A percentile compares a stretch with the other conserved stretches of the same genome.
Conservation (phyloP, 1,140 invertebrate species). For the Xylocopa sonorina region DNA sequence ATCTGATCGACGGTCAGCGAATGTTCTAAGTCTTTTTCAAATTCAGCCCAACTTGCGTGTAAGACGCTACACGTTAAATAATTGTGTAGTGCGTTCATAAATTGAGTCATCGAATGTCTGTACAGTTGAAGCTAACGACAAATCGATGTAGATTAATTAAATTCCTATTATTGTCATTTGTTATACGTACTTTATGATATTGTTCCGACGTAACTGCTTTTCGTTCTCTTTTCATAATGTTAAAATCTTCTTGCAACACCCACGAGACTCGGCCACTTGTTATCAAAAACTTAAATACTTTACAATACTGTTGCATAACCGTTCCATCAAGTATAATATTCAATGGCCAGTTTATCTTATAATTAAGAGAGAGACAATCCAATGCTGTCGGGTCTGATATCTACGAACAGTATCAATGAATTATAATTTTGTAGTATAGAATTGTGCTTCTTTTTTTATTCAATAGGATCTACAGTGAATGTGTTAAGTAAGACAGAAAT, state of each 20-base stretch:
- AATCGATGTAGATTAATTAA: slow-evolving; percentile 14
- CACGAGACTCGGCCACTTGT: slow-evolving; percentile 89
- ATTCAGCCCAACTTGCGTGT: slow-evolving; percentile 86
- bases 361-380: slow-evolving; percentile 86
- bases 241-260: slow-evolving; percentile 87
- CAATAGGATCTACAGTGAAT: no score
- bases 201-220: slow-evolving; percentile 71
- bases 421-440: no score
- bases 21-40: slow-evolving; percentile 85
- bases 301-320: slow-evolving; percentile 86
- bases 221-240: slow-evolving; percentile 75
- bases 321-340: slow-evolving; percentile 89
- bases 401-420: slow-evolving; percentile 51
- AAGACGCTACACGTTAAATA: slow-evolving; percentile 88
- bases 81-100: slow-evolving; percentile 87
- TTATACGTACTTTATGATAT: slow-evolving; percentile 73
- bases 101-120: slow-evolving; percentile 88
- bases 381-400: slow-evolving; percentile 84
- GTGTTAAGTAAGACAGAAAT: not conserved
- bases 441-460: no score
- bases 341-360: slow-evolving; percentile 88
- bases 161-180: not conserved
- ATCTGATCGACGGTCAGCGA: slow-evolving; percentile 86
- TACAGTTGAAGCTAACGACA: slow-evolving; percentile 83
- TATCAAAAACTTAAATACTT: slow-evolving; percentile 88